Evolutionary conservation across 2,888 invertebrate species (phyloP).

Genomic region (Eudemis profundana): DNA sequence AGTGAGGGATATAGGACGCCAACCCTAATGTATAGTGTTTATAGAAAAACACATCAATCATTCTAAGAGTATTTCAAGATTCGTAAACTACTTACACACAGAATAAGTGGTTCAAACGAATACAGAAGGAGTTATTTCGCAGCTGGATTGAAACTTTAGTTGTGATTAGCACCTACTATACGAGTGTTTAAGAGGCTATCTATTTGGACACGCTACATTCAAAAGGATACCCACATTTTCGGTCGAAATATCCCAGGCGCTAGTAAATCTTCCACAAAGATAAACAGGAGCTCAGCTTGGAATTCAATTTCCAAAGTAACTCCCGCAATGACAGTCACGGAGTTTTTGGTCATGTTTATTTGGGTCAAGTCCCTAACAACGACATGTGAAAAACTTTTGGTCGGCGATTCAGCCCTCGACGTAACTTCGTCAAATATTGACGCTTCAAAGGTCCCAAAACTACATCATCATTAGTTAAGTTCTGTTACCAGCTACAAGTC

Average conservation of each 20-base stretch:
- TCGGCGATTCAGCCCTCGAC: constrained; percentile 54
- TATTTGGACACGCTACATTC: constrained; percentile 11
- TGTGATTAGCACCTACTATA: neutral
- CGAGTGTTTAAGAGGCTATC: too few species aligned
- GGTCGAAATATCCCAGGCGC: neutral
- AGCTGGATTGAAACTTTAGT: neutral
- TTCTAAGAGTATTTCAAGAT: too few species aligned
- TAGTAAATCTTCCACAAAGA: constrained; percentile 42
- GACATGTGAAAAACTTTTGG: constrained; percentile 73
- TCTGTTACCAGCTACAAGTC: constrained; percentile 17
- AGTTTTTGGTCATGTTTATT: constrained; percentile 76
- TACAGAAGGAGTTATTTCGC: neutral
- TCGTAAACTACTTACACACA: too few species aligned
- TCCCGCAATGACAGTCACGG: constrained; percentile 58
- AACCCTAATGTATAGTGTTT: too few species aligned
- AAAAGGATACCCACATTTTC: constrained; percentile 4
- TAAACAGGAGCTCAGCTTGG: constrained; percentile 60
- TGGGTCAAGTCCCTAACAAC: constrained; percentile 67
- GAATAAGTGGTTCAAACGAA: neutral
- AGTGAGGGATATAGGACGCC: too few species aligned
- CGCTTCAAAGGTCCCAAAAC: constrained; percentile 47
- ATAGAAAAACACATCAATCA: too few species aligned
- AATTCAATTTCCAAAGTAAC: constrained; percentile 73
- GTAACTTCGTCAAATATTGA: constrained; percentile 59
- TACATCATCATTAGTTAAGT: constrained; percentile 47